Evolutionary conservation across 2,113 vertebrate species (phyloP).

Genomic region (Apteryx mantelli): DNA sequence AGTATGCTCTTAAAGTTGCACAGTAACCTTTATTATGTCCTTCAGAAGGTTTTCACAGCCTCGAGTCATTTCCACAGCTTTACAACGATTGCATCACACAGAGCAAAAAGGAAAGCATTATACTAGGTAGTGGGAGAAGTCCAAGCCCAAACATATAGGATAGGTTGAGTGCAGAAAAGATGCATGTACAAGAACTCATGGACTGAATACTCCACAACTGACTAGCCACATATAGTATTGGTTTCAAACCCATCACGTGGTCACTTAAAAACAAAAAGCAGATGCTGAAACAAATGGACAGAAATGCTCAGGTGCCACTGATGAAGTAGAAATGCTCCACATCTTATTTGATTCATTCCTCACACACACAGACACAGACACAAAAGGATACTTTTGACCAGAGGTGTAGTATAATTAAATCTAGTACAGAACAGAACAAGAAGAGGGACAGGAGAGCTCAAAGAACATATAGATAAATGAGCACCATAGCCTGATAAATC

Average conservation of each 20-base stretch:
- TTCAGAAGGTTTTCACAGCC: not conserved
- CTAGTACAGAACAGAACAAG: not conserved
- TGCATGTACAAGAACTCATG: not conserved
- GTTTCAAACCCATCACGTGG: not conserved
- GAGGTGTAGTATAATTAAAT: not conserved
- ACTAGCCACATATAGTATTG: not conserved
- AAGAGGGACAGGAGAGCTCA: not conserved
- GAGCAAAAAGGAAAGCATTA: not conserved
- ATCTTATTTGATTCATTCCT: not conserved
- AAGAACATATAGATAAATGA: not conserved
- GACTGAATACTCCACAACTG: not conserved
- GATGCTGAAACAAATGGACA: not conserved
- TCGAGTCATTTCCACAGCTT: not conserved
- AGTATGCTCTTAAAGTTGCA: not conserved
- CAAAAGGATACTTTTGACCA: not conserved
- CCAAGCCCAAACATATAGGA: not conserved
- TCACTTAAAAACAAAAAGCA: not conserved
- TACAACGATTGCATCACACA: not conserved
- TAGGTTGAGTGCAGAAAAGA: not conserved
- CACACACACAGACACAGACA: not conserved
- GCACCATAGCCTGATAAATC: not conserved
- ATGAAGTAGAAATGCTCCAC: not conserved
- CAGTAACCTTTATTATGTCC: not conserved
- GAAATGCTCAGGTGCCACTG: not conserved
- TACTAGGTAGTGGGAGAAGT: not conserved